Conservation (phyloP, 2,113 vertebrate species). For the Rynchops niger region DNA sequence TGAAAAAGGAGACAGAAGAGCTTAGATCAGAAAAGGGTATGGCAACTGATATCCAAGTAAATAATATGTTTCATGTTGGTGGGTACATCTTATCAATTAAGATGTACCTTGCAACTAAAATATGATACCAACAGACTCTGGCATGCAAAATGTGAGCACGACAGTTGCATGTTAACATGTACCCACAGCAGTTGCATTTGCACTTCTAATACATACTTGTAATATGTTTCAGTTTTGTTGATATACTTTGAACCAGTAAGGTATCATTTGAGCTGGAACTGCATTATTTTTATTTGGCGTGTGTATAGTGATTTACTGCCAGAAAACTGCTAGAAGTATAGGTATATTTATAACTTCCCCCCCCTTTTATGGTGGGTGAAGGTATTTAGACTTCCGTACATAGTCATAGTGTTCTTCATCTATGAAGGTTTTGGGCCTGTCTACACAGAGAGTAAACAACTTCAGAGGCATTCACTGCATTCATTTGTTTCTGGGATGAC, state of each 20-base stretch:
- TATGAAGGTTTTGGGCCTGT: neutral
- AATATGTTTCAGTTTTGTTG: neutral
- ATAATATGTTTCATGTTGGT: neutral
- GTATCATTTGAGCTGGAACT: neutral
- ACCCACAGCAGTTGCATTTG: neutral
- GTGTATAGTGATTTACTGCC: neutral
- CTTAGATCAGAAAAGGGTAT: conserved; percentile 92
- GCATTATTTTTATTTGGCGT: neutral
- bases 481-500: neutral
- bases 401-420: neutral
- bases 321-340: neutral
- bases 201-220: neutral
- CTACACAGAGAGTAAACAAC: neutral
- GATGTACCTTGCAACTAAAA: neutral
- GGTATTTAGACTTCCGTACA: neutral
- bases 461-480: neutral
- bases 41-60: conserved; percentile 55
- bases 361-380: neutral
- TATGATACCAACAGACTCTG: neutral
- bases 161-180: neutral
- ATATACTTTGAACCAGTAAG: neutral
- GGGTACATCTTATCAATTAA: conserved; percentile 32
- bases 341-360: neutral
- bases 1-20: conserved; percentile 94
- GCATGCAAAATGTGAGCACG: neutral